Percentiles rank a stretch among this genome's conserved stretches.
phyloP scores from a whole-genome alignment of 1,140 invertebrate species.

The Danaus melanippus region DNA sequence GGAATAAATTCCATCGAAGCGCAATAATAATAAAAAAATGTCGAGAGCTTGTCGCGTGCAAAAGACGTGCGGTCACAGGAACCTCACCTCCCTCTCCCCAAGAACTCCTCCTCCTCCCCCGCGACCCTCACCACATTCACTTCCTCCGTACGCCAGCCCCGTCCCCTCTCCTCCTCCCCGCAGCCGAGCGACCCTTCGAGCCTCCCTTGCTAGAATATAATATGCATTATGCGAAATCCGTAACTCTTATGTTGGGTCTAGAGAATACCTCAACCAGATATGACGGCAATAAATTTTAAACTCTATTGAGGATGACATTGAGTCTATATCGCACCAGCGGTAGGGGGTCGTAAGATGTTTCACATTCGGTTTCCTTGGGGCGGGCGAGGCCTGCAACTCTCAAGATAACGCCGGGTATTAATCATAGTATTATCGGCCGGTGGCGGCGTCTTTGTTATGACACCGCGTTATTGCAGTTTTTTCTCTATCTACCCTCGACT shows the following conservation, averaged over 20 bases:
- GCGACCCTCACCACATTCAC: slow-evolving; percentile 19
- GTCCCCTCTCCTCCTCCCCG: too few species aligned
- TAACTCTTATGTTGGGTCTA: slow-evolving; percentile 59
- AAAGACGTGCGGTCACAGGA: slow-evolving; percentile 66
- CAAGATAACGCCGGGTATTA: slow-evolving; percentile 68
- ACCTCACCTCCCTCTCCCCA: slow-evolving; percentile 21
- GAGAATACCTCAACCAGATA: slow-evolving; percentile 46
- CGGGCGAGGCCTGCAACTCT: slow-evolving; percentile 60
- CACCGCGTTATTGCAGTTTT: slow-evolving; percentile 68
- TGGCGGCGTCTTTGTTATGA: slow-evolving; percentile 66
- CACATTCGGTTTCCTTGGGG: slow-evolving; percentile 26
- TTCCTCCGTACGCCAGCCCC: too few species aligned
- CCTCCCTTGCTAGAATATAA: slow-evolving; percentile 57
- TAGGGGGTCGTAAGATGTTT: slow-evolving; percentile 13
- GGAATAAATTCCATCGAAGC: slow-evolving; percentile 66
- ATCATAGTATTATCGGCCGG: slow-evolving; percentile 68
- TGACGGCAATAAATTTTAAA: slow-evolving; percentile 1
- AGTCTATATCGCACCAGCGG: not conserved
- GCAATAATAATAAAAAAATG: slow-evolving; percentile 72
- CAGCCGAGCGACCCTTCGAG: slow-evolving; percentile 13
- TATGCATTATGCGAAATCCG: slow-evolving; percentile 71
- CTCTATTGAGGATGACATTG: not conserved
- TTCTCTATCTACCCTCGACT: slow-evolving; percentile 62
- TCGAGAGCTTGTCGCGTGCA: slow-evolving; percentile 68
- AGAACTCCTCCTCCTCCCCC: slow-evolving; percentile 13